Conservation (phyloP, 2,113 vertebrate species). For the Triplophysa tibetana region DNA sequence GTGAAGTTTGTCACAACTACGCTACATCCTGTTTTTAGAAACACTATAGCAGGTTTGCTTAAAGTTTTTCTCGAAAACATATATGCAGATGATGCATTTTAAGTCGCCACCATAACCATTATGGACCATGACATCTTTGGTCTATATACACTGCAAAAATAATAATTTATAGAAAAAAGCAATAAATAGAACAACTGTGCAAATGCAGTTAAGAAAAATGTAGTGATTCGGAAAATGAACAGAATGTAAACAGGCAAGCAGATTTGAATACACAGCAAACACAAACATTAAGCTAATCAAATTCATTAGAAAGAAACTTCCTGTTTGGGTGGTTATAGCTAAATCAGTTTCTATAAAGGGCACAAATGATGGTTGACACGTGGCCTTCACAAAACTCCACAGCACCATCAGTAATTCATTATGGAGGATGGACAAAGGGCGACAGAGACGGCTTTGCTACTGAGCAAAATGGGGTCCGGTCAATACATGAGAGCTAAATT, state of each 20-base stretch:
- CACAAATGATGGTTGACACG: conserved; percentile 13
- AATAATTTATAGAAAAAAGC: too few relatives aligned
- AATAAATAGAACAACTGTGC: too few relatives aligned
- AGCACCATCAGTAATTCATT: conserved; percentile 30
- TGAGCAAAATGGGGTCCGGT: neutral
- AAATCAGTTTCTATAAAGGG: neutral
- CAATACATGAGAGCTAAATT: conserved; percentile 1
- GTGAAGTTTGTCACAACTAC: neutral
- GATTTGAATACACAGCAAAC: too few relatives aligned
- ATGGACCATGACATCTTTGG: too few relatives aligned
- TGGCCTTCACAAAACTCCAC: conserved; percentile 23
- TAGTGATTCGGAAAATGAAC: too few relatives aligned
- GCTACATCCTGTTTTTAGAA: neutral
- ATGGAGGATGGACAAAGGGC: conserved; percentile 22
- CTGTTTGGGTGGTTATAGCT: neutral
- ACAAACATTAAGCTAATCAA: too few relatives aligned
- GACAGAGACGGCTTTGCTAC: conserved; percentile 4
- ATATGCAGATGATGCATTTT: too few relatives aligned
- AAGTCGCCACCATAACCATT: too few relatives aligned
- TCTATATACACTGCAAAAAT: too few relatives aligned
- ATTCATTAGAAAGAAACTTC: neutral
- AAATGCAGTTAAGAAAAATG: too few relatives aligned
- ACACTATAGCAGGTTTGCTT: neutral
- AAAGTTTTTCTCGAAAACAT: too few relatives aligned
- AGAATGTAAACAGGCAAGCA: too few relatives aligned